These are phyloP conservation scores for Holothuria leucospilota DNA, from an alignment of 53 echinoderm and acorn worm genomes.

Conservation along the genomic window DNA sequence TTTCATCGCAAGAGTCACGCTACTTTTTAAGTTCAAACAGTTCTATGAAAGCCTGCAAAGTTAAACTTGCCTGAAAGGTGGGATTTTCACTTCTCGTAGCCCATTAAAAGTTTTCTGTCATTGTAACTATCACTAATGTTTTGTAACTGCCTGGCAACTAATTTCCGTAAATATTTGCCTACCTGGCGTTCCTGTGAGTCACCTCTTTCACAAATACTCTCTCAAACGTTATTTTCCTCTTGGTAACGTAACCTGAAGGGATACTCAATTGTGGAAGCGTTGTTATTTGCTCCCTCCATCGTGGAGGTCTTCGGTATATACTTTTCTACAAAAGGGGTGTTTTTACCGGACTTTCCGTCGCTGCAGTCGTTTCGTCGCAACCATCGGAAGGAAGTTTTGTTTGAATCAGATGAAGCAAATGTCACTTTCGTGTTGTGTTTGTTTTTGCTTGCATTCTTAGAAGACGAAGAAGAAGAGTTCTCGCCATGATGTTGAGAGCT, in stretches of 20 bases:
- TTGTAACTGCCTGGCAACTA: too few relatives aligned
- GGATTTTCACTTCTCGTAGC: too few relatives aligned
- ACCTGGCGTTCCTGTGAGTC: too few relatives aligned
- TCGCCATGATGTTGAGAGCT: constrained; percentile 49
- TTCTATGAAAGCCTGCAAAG: too few relatives aligned
- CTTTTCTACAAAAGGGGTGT: constrained; percentile 1
- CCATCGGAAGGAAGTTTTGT: constrained; percentile 32
- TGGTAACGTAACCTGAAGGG: background rate
- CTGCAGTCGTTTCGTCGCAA: constrained; percentile 9
- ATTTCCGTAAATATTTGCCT: too few relatives aligned
- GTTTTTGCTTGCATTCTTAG: background rate
- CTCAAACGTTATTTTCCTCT: constrained; percentile 26
- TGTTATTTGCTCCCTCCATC: constrained; percentile 8
- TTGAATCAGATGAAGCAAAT: constrained; percentile 32
- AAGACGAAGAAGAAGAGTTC: constrained; percentile 9
- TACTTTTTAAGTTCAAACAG: too few relatives aligned
- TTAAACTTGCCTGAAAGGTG: too few relatives aligned
- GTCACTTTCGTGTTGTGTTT: constrained; percentile 35
- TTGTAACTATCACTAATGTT: too few relatives aligned
- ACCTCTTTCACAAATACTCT: too few relatives aligned
- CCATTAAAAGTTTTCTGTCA: too few relatives aligned
- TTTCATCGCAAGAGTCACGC: too few relatives aligned
- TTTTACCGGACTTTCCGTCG: background rate
- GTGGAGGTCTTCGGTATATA: background rate
- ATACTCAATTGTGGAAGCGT: background rate